These are phyloP conservation scores for Drosophila flavopinicola DNA, from an alignment of 2,888 invertebrate genomes.

Conservation along the genomic window DNA sequence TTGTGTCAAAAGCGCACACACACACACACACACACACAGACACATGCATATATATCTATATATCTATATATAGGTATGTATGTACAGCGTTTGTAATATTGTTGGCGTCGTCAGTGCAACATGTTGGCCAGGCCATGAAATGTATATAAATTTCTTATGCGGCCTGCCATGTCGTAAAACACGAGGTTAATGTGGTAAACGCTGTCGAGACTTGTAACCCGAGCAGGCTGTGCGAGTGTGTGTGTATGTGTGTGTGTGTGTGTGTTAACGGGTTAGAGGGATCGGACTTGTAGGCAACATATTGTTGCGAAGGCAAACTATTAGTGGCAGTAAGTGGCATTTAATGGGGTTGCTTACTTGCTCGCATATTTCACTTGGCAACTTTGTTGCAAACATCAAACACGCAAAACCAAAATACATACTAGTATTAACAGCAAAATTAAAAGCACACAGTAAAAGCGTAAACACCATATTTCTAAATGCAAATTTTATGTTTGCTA, in stretches of 20 bases:
- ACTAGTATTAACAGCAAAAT: too few relatives aligned
- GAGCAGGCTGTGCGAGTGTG: slow-evolving; percentile 2
- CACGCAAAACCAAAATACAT: too few relatives aligned
- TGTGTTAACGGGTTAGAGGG: slow-evolving; percentile 17
- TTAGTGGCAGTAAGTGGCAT: slow-evolving; percentile 74
- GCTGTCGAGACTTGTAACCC: slow-evolving; percentile 48
- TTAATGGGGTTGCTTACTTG: slow-evolving; percentile 57
- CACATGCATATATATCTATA: neutral
- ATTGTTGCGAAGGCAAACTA: slow-evolving; percentile 73
- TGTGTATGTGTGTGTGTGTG: neutral
- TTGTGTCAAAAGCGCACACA: slow-evolving; percentile 63
- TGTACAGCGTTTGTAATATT: slow-evolving; percentile 16
- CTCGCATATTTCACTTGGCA: slow-evolving; percentile 50
- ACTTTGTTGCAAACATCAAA: too few relatives aligned
- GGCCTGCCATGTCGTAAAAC: slow-evolving; percentile 76
- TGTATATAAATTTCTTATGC: slow-evolving; percentile 78
- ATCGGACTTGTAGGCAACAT: slow-evolving; percentile 34
- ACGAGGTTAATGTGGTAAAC: slow-evolving; percentile 76
- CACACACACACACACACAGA: slow-evolving; percentile 1
- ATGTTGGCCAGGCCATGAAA: slow-evolving; percentile 73
- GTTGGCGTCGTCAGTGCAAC: slow-evolving; percentile 69
- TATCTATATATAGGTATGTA: too few relatives aligned
- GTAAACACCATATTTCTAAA: neutral
- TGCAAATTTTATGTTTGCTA: too few relatives aligned
- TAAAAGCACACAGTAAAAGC: too few relatives aligned